phyloP scores from a whole-genome alignment of 2,113 vertebrate genomes.

The Rhombomys opimus region DNA sequence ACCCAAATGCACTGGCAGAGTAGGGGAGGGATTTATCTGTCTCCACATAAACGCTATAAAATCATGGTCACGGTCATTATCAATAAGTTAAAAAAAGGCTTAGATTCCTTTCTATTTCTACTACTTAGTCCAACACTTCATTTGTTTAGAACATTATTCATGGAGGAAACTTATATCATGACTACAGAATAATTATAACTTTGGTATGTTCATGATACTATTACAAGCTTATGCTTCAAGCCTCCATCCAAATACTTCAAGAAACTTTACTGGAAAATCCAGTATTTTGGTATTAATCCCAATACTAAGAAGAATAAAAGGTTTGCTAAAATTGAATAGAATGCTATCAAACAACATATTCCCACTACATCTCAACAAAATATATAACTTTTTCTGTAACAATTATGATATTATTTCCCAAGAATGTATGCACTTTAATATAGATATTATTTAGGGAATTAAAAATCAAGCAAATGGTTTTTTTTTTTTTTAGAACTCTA shows the following conservation, averaged over 20 bases:
- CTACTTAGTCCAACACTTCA: neutral
- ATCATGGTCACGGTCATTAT: neutral
- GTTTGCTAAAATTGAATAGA: neutral
- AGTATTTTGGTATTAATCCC: neutral
- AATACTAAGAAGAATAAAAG: neutral
- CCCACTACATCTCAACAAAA: neutral
- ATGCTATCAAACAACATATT: neutral
- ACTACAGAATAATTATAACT: neutral
- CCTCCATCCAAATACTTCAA: neutral
- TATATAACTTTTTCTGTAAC: neutral
- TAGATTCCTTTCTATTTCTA: neutral
- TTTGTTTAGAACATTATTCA: neutral
- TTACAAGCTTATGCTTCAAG: neutral
- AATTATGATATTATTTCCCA: neutral
- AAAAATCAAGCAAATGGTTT: conserved; percentile 21
- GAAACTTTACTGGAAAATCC: neutral
- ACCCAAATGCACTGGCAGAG: neutral
- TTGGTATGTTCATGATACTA: neutral
- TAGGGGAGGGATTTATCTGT: too few species aligned
- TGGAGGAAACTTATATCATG: neutral
- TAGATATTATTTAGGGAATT: neutral
- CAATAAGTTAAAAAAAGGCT: neutral
- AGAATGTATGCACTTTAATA: neutral
- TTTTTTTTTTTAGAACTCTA: neutral
- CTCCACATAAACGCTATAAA: neutral